These are phyloP conservation scores for Pentalonia nigronervosa DNA, from an alignment of 1,140 invertebrate species.

Conservation along the genomic window DNA sequence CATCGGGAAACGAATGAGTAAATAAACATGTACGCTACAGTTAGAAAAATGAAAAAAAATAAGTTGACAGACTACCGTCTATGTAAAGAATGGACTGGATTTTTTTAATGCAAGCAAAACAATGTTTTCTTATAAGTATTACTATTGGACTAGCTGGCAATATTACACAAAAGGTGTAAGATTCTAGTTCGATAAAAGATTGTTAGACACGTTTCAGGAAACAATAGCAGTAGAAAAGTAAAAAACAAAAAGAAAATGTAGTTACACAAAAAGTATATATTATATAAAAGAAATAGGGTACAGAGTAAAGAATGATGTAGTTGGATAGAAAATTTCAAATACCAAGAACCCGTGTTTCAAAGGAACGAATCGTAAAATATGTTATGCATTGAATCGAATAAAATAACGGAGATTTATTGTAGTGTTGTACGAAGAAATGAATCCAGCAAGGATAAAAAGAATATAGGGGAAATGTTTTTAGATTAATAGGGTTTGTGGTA, in stretches of 20 bases:
- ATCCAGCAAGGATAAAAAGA: not conserved
- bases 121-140: not conserved
- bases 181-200: not conserved
- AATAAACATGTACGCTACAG: not conserved
- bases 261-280: constrained; percentile 11
- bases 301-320: constrained; percentile 15
- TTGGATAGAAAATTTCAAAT: constrained; percentile 24
- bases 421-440: not conserved
- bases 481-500: not conserved
- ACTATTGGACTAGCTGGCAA: not conserved
- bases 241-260: not conserved
- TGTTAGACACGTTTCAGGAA: not conserved
- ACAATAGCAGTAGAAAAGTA: not conserved
- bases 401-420: constrained; percentile 34
- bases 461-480: not conserved
- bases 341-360: constrained; percentile 29
- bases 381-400: constrained; percentile 32
- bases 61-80: not conserved
- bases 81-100: not conserved
- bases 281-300: constrained; percentile 5
- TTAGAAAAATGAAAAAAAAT: not conserved
- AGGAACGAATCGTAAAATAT: constrained; percentile 25
- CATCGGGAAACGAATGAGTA: not conserved
- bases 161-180: not conserved
- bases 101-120: not conserved